These are phyloP conservation scores for Muscicapa striata DNA, from an alignment of 2,797 vertebrate species.

Conservation along the genomic window DNA sequence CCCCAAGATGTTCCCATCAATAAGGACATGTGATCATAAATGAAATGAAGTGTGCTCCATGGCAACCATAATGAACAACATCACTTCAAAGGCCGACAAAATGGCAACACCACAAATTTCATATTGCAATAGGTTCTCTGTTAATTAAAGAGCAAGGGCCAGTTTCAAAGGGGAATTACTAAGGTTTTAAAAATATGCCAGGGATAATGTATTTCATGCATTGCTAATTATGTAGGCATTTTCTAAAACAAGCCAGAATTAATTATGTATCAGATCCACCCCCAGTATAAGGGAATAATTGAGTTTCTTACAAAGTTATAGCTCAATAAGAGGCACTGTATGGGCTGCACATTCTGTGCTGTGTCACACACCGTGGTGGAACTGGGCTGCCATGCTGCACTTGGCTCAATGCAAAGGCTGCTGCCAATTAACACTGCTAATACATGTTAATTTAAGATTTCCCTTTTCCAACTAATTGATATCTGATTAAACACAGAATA, in stretches of 20 bases:
- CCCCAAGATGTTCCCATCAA: slow-evolving; percentile 23
- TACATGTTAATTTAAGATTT: slow-evolving; percentile 67
- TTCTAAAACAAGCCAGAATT: slow-evolving; percentile 39
- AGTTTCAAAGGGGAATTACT: slow-evolving; percentile 39
- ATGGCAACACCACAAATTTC: slow-evolving; percentile 44
- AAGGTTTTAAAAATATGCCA: slow-evolving; percentile 44
- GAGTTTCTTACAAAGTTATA: slow-evolving; percentile 7
- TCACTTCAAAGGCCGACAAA: slow-evolving; percentile 31
- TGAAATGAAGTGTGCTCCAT: not conserved
- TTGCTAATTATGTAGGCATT: slow-evolving; percentile 27
- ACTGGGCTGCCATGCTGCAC: not conserved
- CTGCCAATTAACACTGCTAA: slow-evolving; percentile 54
- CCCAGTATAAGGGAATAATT: slow-evolving; percentile 16
- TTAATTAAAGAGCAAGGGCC: slow-evolving; percentile 63
- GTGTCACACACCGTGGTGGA: not conserved
- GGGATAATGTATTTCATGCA: slow-evolving; percentile 21
- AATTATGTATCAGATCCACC: slow-evolving; percentile 18
- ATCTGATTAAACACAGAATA: slow-evolving; percentile 57
- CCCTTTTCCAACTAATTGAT: slow-evolving; percentile 52
- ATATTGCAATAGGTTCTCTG: slow-evolving; percentile 7
- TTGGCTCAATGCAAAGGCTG: not conserved
- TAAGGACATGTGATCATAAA: slow-evolving; percentile 16
- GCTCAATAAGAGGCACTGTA: not conserved
- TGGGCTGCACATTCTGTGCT: not conserved
- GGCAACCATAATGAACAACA: slow-evolving; percentile 36